Conservation (phyloP, 2,797 vertebrate genomes). For the Xyrichtys novacula region DNA sequence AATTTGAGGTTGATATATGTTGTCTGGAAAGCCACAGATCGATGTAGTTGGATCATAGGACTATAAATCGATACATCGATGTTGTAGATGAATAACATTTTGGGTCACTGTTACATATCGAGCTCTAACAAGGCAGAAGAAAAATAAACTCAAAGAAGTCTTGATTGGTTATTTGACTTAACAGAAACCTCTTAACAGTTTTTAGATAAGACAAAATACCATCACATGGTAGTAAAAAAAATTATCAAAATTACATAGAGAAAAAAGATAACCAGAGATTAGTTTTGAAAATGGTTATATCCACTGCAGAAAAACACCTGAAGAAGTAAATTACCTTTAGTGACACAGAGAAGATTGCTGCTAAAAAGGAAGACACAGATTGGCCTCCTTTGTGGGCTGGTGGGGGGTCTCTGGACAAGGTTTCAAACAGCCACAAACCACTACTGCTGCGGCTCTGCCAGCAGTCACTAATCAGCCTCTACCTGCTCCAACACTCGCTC, state of each 20-base stretch:
- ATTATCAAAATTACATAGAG: too few species aligned
- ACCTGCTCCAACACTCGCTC: conserved; percentile 35
- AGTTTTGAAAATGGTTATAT: background rate
- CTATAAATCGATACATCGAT: too few species aligned
- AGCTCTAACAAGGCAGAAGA: too few species aligned
- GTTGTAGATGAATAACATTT: too few species aligned
- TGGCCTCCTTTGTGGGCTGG: conserved; percentile 22
- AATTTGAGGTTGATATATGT: too few species aligned
- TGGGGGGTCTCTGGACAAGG: conserved; percentile 37
- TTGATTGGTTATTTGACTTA: too few species aligned
- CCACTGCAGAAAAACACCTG: background rate
- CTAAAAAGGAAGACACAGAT: conserved; percentile 12
- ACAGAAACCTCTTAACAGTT: too few species aligned
- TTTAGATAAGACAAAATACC: background rate
- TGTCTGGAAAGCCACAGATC: too few species aligned
- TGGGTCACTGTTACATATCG: too few species aligned
- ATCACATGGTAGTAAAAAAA: background rate
- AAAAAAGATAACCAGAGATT: background rate
- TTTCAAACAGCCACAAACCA: conserved; percentile 37
- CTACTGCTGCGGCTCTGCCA: conserved; percentile 34
- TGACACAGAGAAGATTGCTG: conserved; percentile 16
- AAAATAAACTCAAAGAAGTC: too few species aligned
- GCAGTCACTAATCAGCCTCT: conserved; percentile 48
- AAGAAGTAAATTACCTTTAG: conserved; percentile 11
- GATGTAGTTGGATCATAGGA: too few species aligned